These are phyloP conservation scores for Rachycentron canadum DNA, from an alignment of 2,797 vertebrate genomes.

Conservation along the genomic window DNA sequence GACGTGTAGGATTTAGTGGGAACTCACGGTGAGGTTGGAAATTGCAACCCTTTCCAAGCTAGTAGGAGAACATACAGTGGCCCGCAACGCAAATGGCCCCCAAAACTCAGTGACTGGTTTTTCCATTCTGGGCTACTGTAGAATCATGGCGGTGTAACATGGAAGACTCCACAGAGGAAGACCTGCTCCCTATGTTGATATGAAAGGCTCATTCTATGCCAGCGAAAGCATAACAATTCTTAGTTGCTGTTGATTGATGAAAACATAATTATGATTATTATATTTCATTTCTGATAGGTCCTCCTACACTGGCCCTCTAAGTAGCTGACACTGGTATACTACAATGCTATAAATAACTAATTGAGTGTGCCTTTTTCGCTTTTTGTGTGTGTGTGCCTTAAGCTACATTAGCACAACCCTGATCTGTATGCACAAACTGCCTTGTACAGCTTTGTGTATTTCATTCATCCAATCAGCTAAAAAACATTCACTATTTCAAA, in stretches of 20 bases:
- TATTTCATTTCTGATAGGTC: background rate
- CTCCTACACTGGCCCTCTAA: background rate
- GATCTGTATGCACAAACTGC: constrained; percentile 44
- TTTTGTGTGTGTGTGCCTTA: background rate
- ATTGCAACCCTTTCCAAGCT: background rate
- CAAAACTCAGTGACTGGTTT: background rate
- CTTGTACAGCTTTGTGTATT: constrained; percentile 21
- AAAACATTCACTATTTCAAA: constrained; percentile 56
- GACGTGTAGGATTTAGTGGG: background rate
- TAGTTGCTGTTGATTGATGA: background rate
- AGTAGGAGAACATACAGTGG: no score
- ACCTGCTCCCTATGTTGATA: no score
- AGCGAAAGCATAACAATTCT: background rate
- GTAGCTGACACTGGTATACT: background rate
- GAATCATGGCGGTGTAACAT: background rate
- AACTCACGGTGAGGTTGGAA: background rate
- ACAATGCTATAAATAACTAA: constrained; percentile 3
- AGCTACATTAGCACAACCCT: constrained; percentile 19
- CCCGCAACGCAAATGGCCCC: background rate
- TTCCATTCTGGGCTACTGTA: background rate
- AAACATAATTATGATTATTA: background rate
- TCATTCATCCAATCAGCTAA: constrained; percentile 50
- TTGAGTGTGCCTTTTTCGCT: background rate
- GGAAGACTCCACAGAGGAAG: background rate
- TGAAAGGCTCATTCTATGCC: background rate